Base-by-base conservation (phyloP, 2,797 vertebrate species). In the Clamator glandarius region DNA sequence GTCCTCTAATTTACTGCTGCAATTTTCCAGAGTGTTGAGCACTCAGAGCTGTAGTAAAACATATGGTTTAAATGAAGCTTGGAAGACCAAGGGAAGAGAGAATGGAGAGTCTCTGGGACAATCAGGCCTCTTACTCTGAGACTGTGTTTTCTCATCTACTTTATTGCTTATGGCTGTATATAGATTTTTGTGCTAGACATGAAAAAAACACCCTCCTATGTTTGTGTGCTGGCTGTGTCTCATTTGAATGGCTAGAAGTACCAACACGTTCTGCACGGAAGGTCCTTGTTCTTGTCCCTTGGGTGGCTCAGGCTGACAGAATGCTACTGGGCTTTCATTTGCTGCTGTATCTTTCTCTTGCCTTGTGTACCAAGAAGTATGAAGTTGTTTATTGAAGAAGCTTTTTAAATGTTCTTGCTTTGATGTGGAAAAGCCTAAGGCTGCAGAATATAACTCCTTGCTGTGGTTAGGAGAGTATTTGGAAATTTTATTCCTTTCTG, bases 21-120 rank as follows among this genome's bases (percentile, higher is more conserved):
- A 87, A 5, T 95, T 94, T 96, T 90, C 73, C 76, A 78, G 74
- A 64, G 31, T 2, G 19, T 13, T 88, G 73, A 84, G 63, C 28
- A 19, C 51, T 92, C 59, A 67, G 35, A 69, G 28, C 48, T 91
- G 26, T 62, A 88, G 70, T 59, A 76, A 91, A 93, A 87, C 24
- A 46, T 44, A 73, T 59, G 74, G 24, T 58, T 88, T 79, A 84
- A 88, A 86, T 73, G 87, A 39, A 86, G 33, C 36, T 84, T 81
- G 48, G 89, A 81, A 88, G 59, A n/a, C 25, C 20, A 64, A n/a
- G 16, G 67, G 59, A 61, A 68, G 89, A 76, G 42, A 66, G 41
- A 44, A 24, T 41, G 23, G 54, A 88, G 35, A 87, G 66, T 59
- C 29, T 73, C 79, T 90, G 82, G n/a, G 57, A 91, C 69, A 67